Evolutionary conservation across 2,113 vertebrate genomes (phyloP), one percentile per base, ranked within the genome.

Genomic region (Chauna torquata): DNA sequence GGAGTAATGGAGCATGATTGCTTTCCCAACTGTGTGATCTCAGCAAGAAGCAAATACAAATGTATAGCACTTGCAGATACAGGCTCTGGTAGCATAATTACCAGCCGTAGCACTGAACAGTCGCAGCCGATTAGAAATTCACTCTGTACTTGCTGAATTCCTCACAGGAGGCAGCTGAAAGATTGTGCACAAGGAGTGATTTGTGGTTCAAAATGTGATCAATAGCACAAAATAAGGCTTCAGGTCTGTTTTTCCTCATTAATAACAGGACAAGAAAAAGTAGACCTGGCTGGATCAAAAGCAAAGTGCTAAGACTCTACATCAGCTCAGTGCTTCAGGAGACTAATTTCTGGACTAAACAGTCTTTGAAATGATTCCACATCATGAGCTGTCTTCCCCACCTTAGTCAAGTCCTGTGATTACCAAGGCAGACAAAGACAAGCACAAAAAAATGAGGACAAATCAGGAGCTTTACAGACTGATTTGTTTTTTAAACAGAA

Each of bases 11-110:
- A 86, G 82, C 85, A 79, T 90, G 90, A 89, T 88, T 78, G 58
- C 86, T 94, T 61, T 88, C 70, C 85, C 74, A 58, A 88, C 93
- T 86, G n/a, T 44, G 92, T 92, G 85, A 70, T 92, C 91, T 86
- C 84, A 88, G 97, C 44, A 50, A 94, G 96, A 80, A 88, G 90
- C 91, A 96, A 92, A 96, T 72, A 91, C 91, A 86, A 95, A 86
- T 92, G 88, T 65, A 5, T 87, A 94, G 64, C 69, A 38, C 69
- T 87, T 62, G 82, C 82, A 72, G 92, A 92, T 76, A 82, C 65
- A 77, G 71, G 78, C 86, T 50, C 81, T 91, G 58, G 49, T 40
- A 71, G 89, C 28, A 11, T 97, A 97, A 97, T 97, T 97, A 94
- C 79, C 87, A 90, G 44, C 84, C 49, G 1, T 52, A 66, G 90